Conservation (phyloP, 2,113 vertebrate species). For the Syngnathoides biaculeatus region DNA sequence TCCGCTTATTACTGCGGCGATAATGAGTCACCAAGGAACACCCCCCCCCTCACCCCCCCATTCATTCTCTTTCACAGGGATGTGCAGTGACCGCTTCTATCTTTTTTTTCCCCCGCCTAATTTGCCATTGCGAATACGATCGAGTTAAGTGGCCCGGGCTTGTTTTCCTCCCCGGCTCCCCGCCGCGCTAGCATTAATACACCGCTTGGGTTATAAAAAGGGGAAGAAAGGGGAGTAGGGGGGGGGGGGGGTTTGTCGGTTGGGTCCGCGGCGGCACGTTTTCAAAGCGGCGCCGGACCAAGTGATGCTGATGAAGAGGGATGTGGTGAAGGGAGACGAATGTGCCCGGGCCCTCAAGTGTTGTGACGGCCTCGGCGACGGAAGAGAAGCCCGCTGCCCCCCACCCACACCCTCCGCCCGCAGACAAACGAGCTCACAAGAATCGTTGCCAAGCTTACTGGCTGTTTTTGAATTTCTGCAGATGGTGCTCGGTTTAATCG, state of each 20-base stretch:
- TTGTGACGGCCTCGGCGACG: conserved; percentile 28
- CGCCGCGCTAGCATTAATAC: conserved; percentile 50
- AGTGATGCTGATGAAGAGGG: conserved; percentile 50
- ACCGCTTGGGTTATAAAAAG: conserved; percentile 29
- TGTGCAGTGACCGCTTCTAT: conserved; percentile 36
- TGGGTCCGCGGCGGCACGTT: conserved; percentile 25
- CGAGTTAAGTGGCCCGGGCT: conserved; percentile 53
- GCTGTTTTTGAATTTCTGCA: conserved; percentile 43
- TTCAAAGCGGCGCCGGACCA: conserved; percentile 16
- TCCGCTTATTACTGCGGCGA: conserved; percentile 55
- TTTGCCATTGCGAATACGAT: conserved; percentile 60
- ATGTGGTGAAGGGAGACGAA: conserved; percentile 44
- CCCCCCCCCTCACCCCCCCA: conserved; percentile 16
- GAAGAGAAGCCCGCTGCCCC: conserved; percentile 8
- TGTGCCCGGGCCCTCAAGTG: conserved; percentile 31
- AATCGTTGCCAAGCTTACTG: conserved; percentile 34
- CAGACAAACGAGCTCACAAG: conserved; percentile 25
- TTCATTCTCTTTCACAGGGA: conserved; percentile 5
- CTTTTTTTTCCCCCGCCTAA: conserved; percentile 50
- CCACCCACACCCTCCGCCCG: background rate
- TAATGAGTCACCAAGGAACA: conserved; percentile 73
- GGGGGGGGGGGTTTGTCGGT: conserved; percentile 14
- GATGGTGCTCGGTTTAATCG: conserved; percentile 35
- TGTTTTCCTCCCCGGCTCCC: conserved; percentile 54
- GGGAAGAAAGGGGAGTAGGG: background rate